Evolutionary conservation across 1,140 invertebrate genomes (phyloP), one percentile per base, ranked within the genome.

Genomic region (Sarcophaga peregrina): DNA sequence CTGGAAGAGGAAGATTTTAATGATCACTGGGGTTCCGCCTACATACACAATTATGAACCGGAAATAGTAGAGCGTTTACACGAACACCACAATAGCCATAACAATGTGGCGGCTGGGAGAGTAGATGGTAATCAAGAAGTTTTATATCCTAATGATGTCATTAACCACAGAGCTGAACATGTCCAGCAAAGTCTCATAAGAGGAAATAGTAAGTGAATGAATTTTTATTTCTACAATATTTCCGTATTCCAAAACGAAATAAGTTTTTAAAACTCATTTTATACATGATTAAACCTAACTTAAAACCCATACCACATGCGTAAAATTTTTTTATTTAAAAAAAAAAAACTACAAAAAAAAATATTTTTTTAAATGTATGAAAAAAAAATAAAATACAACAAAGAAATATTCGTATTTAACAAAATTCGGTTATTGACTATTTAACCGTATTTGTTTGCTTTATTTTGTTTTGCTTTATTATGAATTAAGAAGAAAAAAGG

Each of bases 1-100:
- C 89, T 91, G 84, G 91, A 91, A 62, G 91, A 91, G 81, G 91
- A 91, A 75, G 89, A 89, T 68, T 90, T 91, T 76, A 87, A 85
- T 82, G 87, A 90, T 54, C 87, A 88, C 80, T 90, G 89, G 89
- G 88, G 88, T 84, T 90, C 86, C 83, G 88, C 87, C 48, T 90
- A 90, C 76, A 84, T 84, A 45, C 88, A 90, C 85, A 90, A 85
- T 76, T 90, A 90, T 88, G 88, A 89, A 85, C 87, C 88, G 50
- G 88, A 89, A 83, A 86, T 86, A 82, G 86, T 85, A 20, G 80
- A 76, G 58, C 82, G 85, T 58, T 37, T 25, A 17, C 17, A 50
- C 9, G 50, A 46, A 7, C 75, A n/a, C 11, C 9, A 68, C n/a
- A 68, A 68, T 20, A 5, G 54, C 11, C 11, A 58, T 37, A 20